Base-by-base conservation (phyloP, 2,113 vertebrate species). In the Pseudonaja textilis region DNA sequence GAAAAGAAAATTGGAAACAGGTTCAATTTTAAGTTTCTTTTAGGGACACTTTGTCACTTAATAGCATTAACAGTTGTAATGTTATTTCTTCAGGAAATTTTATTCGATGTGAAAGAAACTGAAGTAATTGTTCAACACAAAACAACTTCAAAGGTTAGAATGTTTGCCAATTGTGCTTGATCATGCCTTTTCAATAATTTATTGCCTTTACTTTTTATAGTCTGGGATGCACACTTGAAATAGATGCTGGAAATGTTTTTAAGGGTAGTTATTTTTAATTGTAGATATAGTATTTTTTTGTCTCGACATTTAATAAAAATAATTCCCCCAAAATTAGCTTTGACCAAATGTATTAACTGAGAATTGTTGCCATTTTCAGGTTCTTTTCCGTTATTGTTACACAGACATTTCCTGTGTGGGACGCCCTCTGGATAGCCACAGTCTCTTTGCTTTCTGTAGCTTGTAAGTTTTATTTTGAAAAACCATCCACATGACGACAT, bases 381-480 rank as follows among this genome's bases (percentile, higher is more conserved):
- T 98, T 89, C 90, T 98, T 88, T 97, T 98, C 94, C 93, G 95
- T 92, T 97, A 98, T 90, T 97, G 98, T 90, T 98, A 98, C 94
- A 98, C 98, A 9, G 97, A 97, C 89, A 98, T 98, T 94, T 98
- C 98, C 69, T 98, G 98, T 22, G 98, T 98, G 8, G 98, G 98
- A 91, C 96, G 97, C 85, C 97, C 95, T 20, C 0, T 89, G 0
- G 93, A 97, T 86, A 97, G 97, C 93, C 97, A 96, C 94, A 96
- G 93, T 0, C 56, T 98, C 26, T 98, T 99, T 3, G 98, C 98
- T 16, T 98, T 98, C 95, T 99, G 98, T 12, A 96, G 98, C 47
- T 95, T 69, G 97, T 98, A 95, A 98, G 98, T 96, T 89, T 89
- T 20, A 11, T 89, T 54, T 16, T 52, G 45, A 29, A 52, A n/a